These are phyloP conservation scores for Cynodonichthys magdalenae DNA, from an alignment of 2,797 vertebrate genomes.

Conservation along the genomic window DNA sequence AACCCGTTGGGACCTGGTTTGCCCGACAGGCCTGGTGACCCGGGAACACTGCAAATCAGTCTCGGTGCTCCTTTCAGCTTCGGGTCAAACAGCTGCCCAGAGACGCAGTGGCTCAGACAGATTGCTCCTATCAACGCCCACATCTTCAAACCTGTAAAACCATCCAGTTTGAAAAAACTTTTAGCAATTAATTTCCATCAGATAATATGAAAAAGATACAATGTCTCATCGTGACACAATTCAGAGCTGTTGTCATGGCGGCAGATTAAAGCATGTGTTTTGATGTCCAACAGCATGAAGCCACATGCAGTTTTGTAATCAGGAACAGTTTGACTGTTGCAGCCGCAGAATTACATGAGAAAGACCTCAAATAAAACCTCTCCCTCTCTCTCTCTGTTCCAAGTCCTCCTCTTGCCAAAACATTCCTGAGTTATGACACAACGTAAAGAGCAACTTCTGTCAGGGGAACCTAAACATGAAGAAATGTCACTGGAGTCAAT, in stretches of 20 bases:
- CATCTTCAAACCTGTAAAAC: conserved; percentile 86
- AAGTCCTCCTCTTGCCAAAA: conserved; percentile 45
- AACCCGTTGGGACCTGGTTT: conserved; percentile 84
- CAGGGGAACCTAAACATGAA: conserved; percentile 55
- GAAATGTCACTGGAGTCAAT: conserved; percentile 23
- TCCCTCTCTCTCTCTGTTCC: conserved; percentile 44
- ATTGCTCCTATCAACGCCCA: conserved; percentile 85
- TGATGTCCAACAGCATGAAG: conserved; percentile 31
- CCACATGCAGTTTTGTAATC: conserved; percentile 58
- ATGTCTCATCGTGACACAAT: conserved; percentile 4
- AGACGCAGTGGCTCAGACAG: conserved; percentile 87
- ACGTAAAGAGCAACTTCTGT: conserved; percentile 44
- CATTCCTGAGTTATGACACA: conserved; percentile 72
- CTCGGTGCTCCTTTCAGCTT: conserved; percentile 86
- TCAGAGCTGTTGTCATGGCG: conserved; percentile 10
- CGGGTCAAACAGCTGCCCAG: conserved; percentile 83
- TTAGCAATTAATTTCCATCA: background rate
- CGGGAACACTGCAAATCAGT: conserved; percentile 92
- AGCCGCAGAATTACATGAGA: conserved; percentile 33
- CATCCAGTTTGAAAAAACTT: conserved; percentile 32
- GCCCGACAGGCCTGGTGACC: conserved; percentile 87
- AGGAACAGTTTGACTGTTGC: conserved; percentile 29
- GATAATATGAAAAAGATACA: background rate
- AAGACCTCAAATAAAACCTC: conserved; percentile 36
- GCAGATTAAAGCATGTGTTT: conserved; percentile 32